phyloP scores from a whole-genome alignment of 2,797 vertebrate genomes.

The Caiman crocodilus region DNA sequence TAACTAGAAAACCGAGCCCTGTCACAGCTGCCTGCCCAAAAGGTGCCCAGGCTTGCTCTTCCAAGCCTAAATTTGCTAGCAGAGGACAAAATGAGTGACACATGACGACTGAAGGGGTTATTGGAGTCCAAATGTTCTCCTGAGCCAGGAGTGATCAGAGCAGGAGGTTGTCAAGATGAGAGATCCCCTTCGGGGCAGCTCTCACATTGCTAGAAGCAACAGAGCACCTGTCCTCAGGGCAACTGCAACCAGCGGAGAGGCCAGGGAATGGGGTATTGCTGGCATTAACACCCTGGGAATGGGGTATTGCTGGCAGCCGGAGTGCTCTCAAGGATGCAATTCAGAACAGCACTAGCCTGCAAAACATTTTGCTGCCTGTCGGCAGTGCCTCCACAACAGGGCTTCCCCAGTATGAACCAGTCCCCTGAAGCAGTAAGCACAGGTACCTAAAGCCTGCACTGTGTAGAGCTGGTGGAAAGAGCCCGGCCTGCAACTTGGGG shows the following conservation, averaged over 20 bases:
- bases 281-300: background rate
- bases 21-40: background rate
- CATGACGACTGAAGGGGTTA: accelerated
- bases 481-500: background rate
- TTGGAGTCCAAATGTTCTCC: background rate
- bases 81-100: background rate
- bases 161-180: background rate
- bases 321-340: background rate
- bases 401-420: background rate
- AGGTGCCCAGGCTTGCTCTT: accelerated
- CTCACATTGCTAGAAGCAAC: background rate
- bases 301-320: background rate
- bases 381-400: background rate
- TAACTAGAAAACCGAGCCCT: slow-evolving; percentile 38
- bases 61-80: background rate
- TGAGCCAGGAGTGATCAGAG: background rate
- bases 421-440: no score
- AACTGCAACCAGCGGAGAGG: background rate
- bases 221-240: background rate
- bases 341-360: background rate
- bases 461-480: no score
- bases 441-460: no score
- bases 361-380: background rate
- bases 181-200: background rate
- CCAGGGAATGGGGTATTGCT: background rate